A percentile compares a stretch with the other conserved stretches of the same genome.
Evolutionary conservation across 2,888 invertebrate species (phyloP).

Genomic region (Drosophila fungiperda): DNA sequence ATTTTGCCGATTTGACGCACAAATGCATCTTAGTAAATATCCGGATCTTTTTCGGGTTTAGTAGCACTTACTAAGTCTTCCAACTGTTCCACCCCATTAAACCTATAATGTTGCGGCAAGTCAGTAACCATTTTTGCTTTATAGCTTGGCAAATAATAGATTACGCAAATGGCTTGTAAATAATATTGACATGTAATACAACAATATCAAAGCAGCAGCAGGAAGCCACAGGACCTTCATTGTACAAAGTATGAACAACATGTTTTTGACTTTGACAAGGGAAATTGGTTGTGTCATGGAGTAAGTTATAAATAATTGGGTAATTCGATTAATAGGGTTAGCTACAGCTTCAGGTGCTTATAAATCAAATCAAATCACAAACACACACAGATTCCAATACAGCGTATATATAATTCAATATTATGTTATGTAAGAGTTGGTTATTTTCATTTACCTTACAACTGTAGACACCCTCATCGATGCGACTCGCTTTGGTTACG

Average conservation of each 20-base stretch:
- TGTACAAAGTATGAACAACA: constrained; percentile 42
- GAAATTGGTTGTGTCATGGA: constrained; percentile 20
- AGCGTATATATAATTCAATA: not conserved
- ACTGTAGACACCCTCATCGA: constrained; percentile 92
- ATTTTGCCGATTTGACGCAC: constrained; percentile 10
- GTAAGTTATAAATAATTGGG: constrained; percentile 67
- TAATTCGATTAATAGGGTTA: constrained; percentile 49
- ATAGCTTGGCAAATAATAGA: constrained; percentile 73
- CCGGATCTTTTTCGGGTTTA: constrained; percentile 31
- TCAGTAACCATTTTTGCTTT: constrained; percentile 57
- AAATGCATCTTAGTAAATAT: not conserved
- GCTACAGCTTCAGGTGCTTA: constrained; percentile 4
- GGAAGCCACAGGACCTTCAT: not conserved
- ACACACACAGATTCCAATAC: not conserved
- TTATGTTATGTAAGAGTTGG: not conserved
- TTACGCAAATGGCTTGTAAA: constrained; percentile 80
- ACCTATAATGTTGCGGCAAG: constrained; percentile 31
- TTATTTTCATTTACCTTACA: constrained; percentile 87
- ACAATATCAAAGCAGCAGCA: constrained; percentile 9
- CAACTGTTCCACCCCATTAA: constrained; percentile 57
- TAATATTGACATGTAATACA: constrained; percentile 57
- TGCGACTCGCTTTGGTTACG: constrained; percentile 88
- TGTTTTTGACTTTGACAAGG: constrained; percentile 50
- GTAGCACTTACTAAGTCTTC: constrained; percentile 53
- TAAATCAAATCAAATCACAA: constrained; percentile 40